A percentile compares a stretch with the other conserved stretches of the same genome.
Evolutionary conservation across 1,140 invertebrate species (phyloP).

Genomic region (Dendroctonus valens): DNA sequence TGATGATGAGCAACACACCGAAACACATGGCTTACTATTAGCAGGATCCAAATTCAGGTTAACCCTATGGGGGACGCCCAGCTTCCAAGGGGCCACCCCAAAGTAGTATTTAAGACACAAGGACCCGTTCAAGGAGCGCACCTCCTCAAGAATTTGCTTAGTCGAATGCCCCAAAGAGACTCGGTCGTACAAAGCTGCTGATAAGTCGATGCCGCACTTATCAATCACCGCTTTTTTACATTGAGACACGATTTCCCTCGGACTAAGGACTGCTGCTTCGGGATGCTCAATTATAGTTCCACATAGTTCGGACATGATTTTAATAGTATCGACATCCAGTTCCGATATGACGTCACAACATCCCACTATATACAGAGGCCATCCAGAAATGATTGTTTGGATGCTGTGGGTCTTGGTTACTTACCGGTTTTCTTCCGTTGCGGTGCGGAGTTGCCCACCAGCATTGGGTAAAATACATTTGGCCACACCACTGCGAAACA

Average conservation of each 20-base stretch:
- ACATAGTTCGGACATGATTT: conserved; percentile 74
- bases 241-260: conserved; percentile 58
- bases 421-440: conserved; percentile 58
- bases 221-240: conserved; percentile 68
- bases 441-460: conserved; percentile 62
- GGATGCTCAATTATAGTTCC: conserved; percentile 56
- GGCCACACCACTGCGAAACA: conserved; percentile 95
- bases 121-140: conserved; percentile 69
- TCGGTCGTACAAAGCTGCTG: conserved; percentile 63
- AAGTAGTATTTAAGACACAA: conserved; percentile 72
- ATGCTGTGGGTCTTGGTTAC: not conserved
- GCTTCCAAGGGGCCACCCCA: conserved; percentile 63
- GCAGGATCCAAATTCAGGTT: conserved; percentile 35
- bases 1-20: no score
- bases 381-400: not conserved
- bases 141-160: conserved; percentile 66
- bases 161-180: conserved; percentile 65
- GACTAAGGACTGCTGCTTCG: conserved; percentile 41
- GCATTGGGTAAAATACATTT: conserved; percentile 91
- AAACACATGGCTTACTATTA: conserved; percentile 38
- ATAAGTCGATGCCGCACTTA: conserved; percentile 72
- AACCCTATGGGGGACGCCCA: conserved; percentile 60
- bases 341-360: conserved; percentile 79
- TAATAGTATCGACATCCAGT: conserved; percentile 67
- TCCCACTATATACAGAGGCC: conserved; percentile 50